Evolutionary conservation across 2,797 vertebrate genomes (phyloP).

Genomic region (Cyclura pinguis): DNA sequence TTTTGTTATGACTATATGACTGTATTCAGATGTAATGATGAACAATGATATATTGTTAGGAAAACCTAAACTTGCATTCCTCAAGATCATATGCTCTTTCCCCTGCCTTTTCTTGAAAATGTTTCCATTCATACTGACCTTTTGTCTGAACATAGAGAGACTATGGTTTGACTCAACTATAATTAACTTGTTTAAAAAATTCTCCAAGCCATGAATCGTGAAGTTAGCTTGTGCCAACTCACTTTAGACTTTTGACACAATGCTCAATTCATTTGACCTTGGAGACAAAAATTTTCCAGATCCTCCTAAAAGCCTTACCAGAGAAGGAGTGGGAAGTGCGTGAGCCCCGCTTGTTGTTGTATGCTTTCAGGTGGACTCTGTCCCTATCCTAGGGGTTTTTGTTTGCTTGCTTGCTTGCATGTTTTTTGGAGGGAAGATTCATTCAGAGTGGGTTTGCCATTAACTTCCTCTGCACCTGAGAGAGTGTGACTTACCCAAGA

Average conservation of each 20-base stretch:
- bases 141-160: not conserved
- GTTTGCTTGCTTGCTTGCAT: no score
- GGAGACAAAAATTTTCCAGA: not conserved
- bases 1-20: not conserved
- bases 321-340: not conserved
- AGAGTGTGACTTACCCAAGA: no score
- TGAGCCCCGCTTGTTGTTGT: not conserved
- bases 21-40: not conserved
- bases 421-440: no score
- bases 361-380: no score
- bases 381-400: no score
- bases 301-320: not conserved
- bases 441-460: no score
- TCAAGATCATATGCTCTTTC: not conserved
- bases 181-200: not conserved
- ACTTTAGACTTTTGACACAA: not conserved
- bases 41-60: not conserved
- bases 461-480: no score
- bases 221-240: not conserved
- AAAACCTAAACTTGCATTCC: not conserved
- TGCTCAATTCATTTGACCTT: not conserved
- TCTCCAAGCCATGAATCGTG: not conserved
- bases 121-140: not conserved
- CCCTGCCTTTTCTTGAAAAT: not conserved
- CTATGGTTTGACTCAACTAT: not conserved